These are phyloP conservation scores for Hypomecis punctinalis DNA, from an alignment of 2,888 invertebrate genomes.

Conservation along the genomic window DNA sequence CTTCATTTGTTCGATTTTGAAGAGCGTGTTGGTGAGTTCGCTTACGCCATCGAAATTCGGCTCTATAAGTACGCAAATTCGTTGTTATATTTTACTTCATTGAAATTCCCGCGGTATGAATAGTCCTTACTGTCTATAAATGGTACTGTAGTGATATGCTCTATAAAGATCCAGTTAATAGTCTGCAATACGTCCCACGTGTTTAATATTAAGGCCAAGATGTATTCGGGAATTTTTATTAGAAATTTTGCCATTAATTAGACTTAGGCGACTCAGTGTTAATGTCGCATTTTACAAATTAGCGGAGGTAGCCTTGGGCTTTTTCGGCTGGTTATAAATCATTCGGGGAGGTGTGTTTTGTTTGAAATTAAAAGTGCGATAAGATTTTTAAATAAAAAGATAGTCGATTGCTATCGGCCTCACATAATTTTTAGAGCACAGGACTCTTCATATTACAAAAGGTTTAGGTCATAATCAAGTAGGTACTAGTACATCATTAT, in stretches of 20 bases:
- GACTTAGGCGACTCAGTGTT: constrained; percentile 13
- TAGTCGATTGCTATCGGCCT: too few species aligned
- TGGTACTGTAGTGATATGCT: constrained; percentile 50
- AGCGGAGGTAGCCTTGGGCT: constrained; percentile 5
- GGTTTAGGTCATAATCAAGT: too few species aligned
- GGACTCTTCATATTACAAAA: too few species aligned
- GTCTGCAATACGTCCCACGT: constrained; percentile 67
- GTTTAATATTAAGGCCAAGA: constrained; percentile 63
- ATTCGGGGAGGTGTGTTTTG: background rate
- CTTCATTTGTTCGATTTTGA: too few species aligned
- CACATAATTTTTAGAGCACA: too few species aligned
- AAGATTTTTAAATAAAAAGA: too few species aligned
- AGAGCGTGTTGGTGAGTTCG: too few species aligned
- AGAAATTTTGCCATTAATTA: constrained; percentile 33
- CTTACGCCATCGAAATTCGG: too few species aligned
- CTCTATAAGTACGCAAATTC: background rate
- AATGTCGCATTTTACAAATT: constrained; percentile 18
- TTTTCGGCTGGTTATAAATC: constrained; percentile 2
- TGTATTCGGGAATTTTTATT: constrained; percentile 39
- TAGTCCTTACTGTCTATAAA: constrained; percentile 62
- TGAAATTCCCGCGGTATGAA: background rate
- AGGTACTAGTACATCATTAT: too few species aligned
- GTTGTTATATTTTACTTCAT: too few species aligned
- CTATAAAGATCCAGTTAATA: constrained; percentile 70
- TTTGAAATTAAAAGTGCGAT: background rate